phyloP scores from a whole-genome alignment of 2,797 vertebrate species.

The Brachymystax lenok region DNA sequence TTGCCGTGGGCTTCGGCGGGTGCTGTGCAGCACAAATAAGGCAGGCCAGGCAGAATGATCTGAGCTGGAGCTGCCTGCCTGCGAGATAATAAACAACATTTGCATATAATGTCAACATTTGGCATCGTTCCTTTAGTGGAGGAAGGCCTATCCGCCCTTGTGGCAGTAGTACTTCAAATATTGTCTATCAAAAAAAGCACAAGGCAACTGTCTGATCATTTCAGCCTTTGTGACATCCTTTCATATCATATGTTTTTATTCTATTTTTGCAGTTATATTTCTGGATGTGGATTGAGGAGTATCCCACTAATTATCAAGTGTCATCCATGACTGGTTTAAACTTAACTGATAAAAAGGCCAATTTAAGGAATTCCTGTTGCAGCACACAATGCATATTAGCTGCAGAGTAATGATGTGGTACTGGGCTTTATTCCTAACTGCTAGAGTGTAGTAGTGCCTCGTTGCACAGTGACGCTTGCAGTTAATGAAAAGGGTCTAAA shows the following conservation, averaged over 20 bases:
- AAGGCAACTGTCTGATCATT: conserved; percentile 52
- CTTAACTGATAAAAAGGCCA: conserved; percentile 63
- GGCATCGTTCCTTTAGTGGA: conserved; percentile 59
- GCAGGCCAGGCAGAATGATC: conserved; percentile 57
- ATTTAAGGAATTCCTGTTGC: conserved; percentile 53
- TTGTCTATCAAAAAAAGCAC: conserved; percentile 34
- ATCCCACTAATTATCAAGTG: conserved; percentile 65
- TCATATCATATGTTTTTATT: conserved; percentile 32
- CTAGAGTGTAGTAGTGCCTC: conserved; percentile 70
- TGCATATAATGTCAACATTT: conserved; percentile 79
- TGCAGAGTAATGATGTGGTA: conserved; percentile 74
- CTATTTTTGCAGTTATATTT: conserved; percentile 49
- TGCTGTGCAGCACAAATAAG: conserved; percentile 69
- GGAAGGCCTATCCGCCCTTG: conserved; percentile 50
- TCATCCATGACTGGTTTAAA: conserved; percentile 67
- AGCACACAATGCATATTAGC: conserved; percentile 65
- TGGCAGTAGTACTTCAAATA: conserved; percentile 36
- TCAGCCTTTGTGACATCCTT: conserved; percentile 32
- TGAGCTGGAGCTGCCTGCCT: conserved; percentile 60
- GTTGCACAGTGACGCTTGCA: conserved; percentile 74
- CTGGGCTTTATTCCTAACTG: conserved; percentile 78
- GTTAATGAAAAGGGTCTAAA: conserved; percentile 76
- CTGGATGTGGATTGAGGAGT: conserved; percentile 57
- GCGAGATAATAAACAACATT: conserved; percentile 80
- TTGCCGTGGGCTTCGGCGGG: conserved; percentile 78